Evolutionary conservation across 1,140 invertebrate species (phyloP).

Genomic region (Metaphire vulgaris): DNA sequence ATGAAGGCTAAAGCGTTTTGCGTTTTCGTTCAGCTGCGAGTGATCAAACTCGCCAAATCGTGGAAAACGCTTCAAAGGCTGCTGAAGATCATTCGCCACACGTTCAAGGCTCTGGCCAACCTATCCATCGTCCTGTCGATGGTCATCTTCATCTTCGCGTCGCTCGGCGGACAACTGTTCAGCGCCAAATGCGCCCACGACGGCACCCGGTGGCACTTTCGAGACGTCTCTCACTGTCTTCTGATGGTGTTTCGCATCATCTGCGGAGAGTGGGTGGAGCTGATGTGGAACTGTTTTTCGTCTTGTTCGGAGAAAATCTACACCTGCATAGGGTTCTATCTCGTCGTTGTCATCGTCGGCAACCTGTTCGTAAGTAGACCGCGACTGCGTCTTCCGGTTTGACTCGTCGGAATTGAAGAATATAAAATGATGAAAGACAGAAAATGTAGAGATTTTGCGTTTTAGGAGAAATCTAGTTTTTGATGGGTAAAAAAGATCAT

Average conservation of each 20-base stretch:
- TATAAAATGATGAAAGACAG: too few species aligned
- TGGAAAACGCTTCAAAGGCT: slow-evolving; percentile 96
- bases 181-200: slow-evolving; percentile 50
- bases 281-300: slow-evolving; percentile 95
- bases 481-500: too few species aligned
- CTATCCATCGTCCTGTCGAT: slow-evolving; percentile 92
- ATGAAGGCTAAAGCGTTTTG: too few species aligned
- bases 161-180: slow-evolving; percentile 96
- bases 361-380: slow-evolving; percentile 83
- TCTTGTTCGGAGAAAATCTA: slow-evolving; percentile 62
- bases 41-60: slow-evolving; percentile 97
- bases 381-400: too few species aligned
- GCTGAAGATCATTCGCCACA: slow-evolving; percentile 96
- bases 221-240: slow-evolving; percentile 93
- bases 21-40: slow-evolving; percentile 63
- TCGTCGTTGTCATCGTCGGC: slow-evolving; percentile 93
- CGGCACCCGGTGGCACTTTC: slow-evolving; percentile 74
- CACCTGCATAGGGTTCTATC: slow-evolving; percentile 90
- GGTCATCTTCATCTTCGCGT: slow-evolving; percentile 97
- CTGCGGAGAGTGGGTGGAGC: slow-evolving; percentile 98
- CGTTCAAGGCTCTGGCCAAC: slow-evolving; percentile 93
- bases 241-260: slow-evolving; percentile 97
- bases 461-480: too few species aligned
- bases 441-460: too few species aligned
- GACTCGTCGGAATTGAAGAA: too few species aligned